These are phyloP conservation scores for Leptoteleia sp. DNA, from an alignment of 1,140 invertebrate genomes.

Conservation along the genomic window DNA sequence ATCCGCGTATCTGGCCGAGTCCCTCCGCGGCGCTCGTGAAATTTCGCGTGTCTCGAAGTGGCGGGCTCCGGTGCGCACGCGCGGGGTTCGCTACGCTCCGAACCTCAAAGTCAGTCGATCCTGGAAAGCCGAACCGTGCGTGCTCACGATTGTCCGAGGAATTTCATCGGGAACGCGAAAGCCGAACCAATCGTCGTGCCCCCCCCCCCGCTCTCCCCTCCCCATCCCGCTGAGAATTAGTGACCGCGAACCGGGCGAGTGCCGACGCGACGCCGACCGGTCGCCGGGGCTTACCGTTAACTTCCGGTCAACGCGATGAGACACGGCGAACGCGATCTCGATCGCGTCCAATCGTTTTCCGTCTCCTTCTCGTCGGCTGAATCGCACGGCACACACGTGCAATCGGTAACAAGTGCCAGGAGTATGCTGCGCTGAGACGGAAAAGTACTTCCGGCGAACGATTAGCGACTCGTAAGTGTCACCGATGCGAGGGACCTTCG, in stretches of 20 bases:
- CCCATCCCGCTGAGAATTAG: too few relatives aligned
- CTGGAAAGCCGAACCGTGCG: slow-evolving; percentile 45
- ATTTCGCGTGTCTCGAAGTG: slow-evolving; percentile 48
- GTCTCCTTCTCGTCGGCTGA: too few relatives aligned
- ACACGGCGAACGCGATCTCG: too few relatives aligned
- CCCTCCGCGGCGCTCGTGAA: slow-evolving; percentile 30
- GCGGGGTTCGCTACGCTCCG: slow-evolving; percentile 47
- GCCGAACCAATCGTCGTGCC: too few relatives aligned
- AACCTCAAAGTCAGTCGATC: slow-evolving; percentile 57
- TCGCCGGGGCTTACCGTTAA: background rate
- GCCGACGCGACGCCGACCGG: background rate
- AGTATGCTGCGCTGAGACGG: slow-evolving; percentile 11
- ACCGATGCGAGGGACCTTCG: background rate
- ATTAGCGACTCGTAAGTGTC: slow-evolving; percentile 18
- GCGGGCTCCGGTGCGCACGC: slow-evolving; percentile 49
- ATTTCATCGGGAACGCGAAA: too few relatives aligned
- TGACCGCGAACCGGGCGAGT: background rate
- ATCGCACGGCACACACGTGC: too few relatives aligned
- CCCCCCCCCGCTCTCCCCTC: too few relatives aligned
- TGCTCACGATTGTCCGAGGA: too few relatives aligned
- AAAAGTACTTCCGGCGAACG: slow-evolving; percentile 2
- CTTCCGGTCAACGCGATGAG: too few relatives aligned
- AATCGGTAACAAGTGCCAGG: too few relatives aligned
- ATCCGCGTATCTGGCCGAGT: slow-evolving; percentile 36
- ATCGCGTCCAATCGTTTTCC: too few relatives aligned